phyloP scores from a whole-genome alignment of 2,888 invertebrate genomes.

The Tipula unca region DNA sequence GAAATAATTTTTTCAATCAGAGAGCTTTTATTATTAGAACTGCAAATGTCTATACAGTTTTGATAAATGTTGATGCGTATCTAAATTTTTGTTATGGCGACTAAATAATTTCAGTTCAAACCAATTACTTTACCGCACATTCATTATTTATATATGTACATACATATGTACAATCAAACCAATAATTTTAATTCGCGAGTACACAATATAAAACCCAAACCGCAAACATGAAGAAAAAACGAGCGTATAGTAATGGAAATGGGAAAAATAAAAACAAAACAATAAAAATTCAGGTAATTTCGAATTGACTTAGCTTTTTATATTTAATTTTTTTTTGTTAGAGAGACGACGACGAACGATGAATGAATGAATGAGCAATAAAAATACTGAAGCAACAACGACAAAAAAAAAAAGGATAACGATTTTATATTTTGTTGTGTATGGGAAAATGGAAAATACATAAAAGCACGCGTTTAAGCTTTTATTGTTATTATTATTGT shows the following conservation, averaged over 20 bases:
- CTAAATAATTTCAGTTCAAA: too few relatives aligned
- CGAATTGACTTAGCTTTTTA: background rate
- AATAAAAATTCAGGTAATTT: background rate
- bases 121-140: too few relatives aligned
- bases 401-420: background rate
- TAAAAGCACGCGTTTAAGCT: constrained; percentile 14
- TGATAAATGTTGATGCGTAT: too few relatives aligned
- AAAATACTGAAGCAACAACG: background rate
- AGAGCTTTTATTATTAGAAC: too few relatives aligned
- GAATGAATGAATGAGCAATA: background rate
- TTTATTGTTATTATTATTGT: constrained; percentile 2
- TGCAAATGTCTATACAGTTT: too few relatives aligned
- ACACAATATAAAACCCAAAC: background rate
- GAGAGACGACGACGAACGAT: background rate
- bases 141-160: too few relatives aligned
- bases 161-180: background rate
- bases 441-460: background rate
- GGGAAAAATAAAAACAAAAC: background rate
- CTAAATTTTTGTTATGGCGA: too few relatives aligned
- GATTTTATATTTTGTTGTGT: background rate
- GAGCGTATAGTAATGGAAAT: background rate
- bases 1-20: too few relatives aligned
- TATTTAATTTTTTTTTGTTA: background rate
- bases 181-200: background rate
- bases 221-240: background rate